Percentiles rank a stretch among this genome's conserved stretches.
phyloP scores from a whole-genome alignment of 1,140 invertebrate species.

The Acromyrmex echinatior region DNA sequence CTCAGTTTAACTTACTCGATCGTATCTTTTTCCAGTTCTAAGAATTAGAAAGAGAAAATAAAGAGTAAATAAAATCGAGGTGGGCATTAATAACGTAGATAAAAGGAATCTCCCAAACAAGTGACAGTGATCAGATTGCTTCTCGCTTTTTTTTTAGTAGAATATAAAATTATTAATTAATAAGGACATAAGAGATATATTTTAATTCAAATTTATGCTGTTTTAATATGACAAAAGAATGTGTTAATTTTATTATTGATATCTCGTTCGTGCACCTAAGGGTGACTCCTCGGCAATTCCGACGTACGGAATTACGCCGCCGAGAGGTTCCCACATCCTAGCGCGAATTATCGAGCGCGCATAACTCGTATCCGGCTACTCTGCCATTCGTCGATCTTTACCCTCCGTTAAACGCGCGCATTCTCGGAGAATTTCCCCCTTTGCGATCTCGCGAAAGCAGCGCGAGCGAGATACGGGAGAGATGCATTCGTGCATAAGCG shows the following conservation, averaged over 20 bases:
- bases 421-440: conserved; percentile 52
- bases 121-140: too few species aligned
- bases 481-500: conserved; percentile 42
- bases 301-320: conserved; percentile 30
- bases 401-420: conserved; percentile 59
- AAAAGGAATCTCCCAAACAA: too few species aligned
- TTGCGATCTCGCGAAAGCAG: conserved; percentile 49
- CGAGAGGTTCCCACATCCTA: conserved; percentile 59
- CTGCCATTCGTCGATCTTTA: conserved; percentile 67
- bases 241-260: neutral
- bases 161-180: too few species aligned
- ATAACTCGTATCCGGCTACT: conserved; percentile 79
- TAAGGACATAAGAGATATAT: neutral
- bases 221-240: neutral
- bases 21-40: too few species aligned
- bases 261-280: neutral
- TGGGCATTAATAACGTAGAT: too few species aligned
- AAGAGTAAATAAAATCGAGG: too few species aligned
- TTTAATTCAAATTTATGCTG: neutral
- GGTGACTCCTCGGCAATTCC: conserved; percentile 28
- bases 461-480: conserved; percentile 57
- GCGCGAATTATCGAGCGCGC: conserved; percentile 64
- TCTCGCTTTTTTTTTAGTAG: too few species aligned
- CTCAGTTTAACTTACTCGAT: too few species aligned
- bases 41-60: too few species aligned